Evolutionary conservation across 2,797 vertebrate genomes (phyloP).

Genomic region (Helostoma temminkii): DNA sequence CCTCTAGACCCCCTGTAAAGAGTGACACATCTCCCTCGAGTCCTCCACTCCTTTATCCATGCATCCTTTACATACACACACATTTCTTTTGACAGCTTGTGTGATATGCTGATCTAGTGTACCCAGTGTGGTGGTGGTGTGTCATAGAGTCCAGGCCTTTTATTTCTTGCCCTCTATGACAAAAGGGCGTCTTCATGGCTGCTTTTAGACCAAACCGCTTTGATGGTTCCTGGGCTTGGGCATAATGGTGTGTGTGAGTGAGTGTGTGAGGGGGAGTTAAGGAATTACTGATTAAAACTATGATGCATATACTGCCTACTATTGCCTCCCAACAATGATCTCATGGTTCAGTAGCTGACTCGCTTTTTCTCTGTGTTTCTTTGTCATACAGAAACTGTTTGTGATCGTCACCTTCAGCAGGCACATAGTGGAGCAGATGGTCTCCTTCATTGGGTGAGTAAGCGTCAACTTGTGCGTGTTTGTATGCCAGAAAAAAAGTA

Average conservation of each 20-base stretch:
- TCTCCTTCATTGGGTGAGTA: slow-evolving; percentile 95
- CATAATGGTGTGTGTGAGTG: slow-evolving; percentile 31
- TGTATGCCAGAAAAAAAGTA: slow-evolving; percentile 27
- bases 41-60: slow-evolving; percentile 25
- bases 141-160: slow-evolving; percentile 60
- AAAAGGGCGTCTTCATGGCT: slow-evolving; percentile 45
- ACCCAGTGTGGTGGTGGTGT: slow-evolving; percentile 44
- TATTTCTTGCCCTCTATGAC: slow-evolving; percentile 52
- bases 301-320: slow-evolving; percentile 56
- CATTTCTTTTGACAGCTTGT: slow-evolving; percentile 28
- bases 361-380: slow-evolving; percentile 61
- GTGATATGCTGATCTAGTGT: slow-evolving; percentile 56
- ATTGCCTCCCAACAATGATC: slow-evolving; percentile 52
- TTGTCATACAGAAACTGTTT: slow-evolving; percentile 92
- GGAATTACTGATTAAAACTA: slow-evolving; percentile 55
- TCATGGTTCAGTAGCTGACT: slow-evolving; percentile 64
- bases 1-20: slow-evolving; percentile 57
- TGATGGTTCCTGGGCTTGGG: slow-evolving; percentile 16
- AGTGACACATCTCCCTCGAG: slow-evolving; percentile 73
- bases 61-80: slow-evolving; percentile 22
- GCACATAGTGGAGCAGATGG: slow-evolving; percentile 96
- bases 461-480: slow-evolving; percentile 59
- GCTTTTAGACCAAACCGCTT: slow-evolving; percentile 48
- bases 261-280: slow-evolving; percentile 20
- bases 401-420: slow-evolving; percentile 94